Base-by-base conservation (phyloP, 2,888 invertebrate genomes). In the Synergus laeviventris region DNA sequence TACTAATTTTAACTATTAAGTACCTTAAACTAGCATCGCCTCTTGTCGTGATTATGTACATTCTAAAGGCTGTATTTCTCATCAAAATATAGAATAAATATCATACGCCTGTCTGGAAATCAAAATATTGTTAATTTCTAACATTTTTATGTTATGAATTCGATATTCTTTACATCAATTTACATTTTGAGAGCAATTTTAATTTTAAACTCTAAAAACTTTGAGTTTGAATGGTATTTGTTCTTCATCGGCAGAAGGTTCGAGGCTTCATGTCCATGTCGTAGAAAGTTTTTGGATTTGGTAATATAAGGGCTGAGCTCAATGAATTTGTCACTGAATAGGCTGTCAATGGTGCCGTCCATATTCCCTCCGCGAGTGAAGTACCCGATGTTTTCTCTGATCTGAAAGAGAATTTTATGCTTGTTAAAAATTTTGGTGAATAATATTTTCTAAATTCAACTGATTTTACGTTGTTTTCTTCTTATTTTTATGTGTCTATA, bases 271-370 rank as follows among this genome's bases (percentile, higher is more conserved):
- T 78, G 45, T 84, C 84, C 89, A 89, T 89, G 45, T 86, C 83
- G 81, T 89, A 89, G 21, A 81, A 80, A 66, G 81, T 82, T 8
- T 84, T 83, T 56, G 89, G 89, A 76, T 87, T 88, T 66, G 85
- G 84, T 54, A 88, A 81, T 38, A 87, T 86, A 39, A 89, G 82
- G 9, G 89, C 89, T 0, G 88, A 88, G 70, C 88, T 84, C 76
- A 89, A 78, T 14, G 89, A 85, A 79, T 84, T 83, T 78, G 85
- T 85, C n/a, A 89, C 82, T 5, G 87, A 86, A 42, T 87, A 84
- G 14, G 85, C 82, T 73, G 89, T 87, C 64, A 89, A 79, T 4
- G 89, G 89, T 1, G 89, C 89, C 0, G 87, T 86, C 89, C 89
- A 89, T 54, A 83, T 88, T 61, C 87, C 89, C 77, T 88, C 88